A percentile compares a stretch with the other conserved stretches of the same genome.
Conservation (phyloP, 2,888 invertebrate species). For the Aleiodes testaceus region DNA sequence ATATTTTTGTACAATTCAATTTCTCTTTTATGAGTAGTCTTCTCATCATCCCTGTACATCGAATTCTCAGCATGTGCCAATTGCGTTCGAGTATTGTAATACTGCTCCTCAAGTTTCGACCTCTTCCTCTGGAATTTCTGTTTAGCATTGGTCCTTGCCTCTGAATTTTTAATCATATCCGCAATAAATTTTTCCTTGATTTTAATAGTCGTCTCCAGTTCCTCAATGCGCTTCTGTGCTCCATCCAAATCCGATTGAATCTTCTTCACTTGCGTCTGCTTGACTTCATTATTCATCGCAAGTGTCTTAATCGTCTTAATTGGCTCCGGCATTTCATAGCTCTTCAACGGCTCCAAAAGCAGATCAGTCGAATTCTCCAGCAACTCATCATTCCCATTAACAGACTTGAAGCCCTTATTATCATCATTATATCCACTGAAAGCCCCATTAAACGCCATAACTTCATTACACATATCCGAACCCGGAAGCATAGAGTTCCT, state of each 20-base stretch:
- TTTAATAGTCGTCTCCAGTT: slow-evolving; percentile 80
- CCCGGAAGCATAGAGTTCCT: slow-evolving; percentile 70
- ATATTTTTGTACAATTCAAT: slow-evolving; percentile 72
- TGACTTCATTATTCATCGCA: slow-evolving; percentile 66
- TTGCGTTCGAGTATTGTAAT: slow-evolving; percentile 76
- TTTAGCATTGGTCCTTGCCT: slow-evolving; percentile 76
- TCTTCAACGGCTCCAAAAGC: slow-evolving; percentile 76
- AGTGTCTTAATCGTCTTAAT: slow-evolving; percentile 74
- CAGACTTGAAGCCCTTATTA: slow-evolving; percentile 33
- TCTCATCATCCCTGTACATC: slow-evolving; percentile 58
- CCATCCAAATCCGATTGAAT: slow-evolving; percentile 77
- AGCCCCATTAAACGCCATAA: slow-evolving; percentile 64
- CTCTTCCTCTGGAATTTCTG: slow-evolving; percentile 79
- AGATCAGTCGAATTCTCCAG: slow-evolving; percentile 60
- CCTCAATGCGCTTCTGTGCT: slow-evolving; percentile 81
- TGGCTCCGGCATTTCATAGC: slow-evolving; percentile 76
- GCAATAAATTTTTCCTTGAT: slow-evolving; percentile 84
- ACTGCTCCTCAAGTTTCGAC: slow-evolving; percentile 77
- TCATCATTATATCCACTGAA: slow-evolving; percentile 56
- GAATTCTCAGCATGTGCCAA: slow-evolving; percentile 74
- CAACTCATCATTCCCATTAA: slow-evolving; percentile 43
- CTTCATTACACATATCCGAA: slow-evolving; percentile 69
- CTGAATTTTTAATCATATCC: slow-evolving; percentile 79
- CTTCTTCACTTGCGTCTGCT: slow-evolving; percentile 69
- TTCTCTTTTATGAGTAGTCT: slow-evolving; percentile 69